phyloP scores from a whole-genome alignment of 1,140 invertebrate species.

The Eumaeus atala region DNA sequence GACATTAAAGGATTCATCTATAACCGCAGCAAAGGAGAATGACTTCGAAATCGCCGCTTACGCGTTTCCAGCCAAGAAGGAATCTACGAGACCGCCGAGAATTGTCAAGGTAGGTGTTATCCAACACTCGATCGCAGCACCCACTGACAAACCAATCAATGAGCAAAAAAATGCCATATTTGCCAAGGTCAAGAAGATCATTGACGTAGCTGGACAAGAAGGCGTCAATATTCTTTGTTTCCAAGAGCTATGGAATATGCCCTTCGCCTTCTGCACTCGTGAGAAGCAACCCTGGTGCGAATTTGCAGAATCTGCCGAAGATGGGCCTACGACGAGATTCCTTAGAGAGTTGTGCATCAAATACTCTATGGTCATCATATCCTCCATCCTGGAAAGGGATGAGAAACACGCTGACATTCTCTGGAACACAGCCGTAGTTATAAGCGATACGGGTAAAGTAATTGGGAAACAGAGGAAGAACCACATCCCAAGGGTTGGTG shows the following conservation, averaged over 20 bases:
- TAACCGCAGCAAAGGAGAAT: slow-evolving; percentile 63
- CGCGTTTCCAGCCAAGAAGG: slow-evolving; percentile 77
- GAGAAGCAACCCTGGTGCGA: slow-evolving; percentile 98
- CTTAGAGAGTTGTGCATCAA: slow-evolving; percentile 86
- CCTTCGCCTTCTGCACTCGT: slow-evolving; percentile 98
- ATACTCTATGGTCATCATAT: slow-evolving; percentile 97
- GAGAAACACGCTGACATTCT: slow-evolving; percentile 89
- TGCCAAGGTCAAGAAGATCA: slow-evolving; percentile 85
- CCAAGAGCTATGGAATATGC: slow-evolving; percentile 99
- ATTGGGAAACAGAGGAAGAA: slow-evolving; percentile 98
- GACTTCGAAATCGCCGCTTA: slow-evolving; percentile 89
- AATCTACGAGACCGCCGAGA: slow-evolving; percentile 82
- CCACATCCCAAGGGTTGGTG: slow-evolving; percentile 97
- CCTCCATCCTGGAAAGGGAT: slow-evolving; percentile 96
- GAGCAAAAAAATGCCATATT: slow-evolving; percentile 89
- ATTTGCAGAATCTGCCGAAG: slow-evolving; percentile 94
- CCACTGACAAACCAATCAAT: slow-evolving; percentile 84
- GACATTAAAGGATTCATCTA: slow-evolving; percentile 49
- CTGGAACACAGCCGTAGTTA: slow-evolving; percentile 97
- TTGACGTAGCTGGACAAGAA: slow-evolving; percentile 85
- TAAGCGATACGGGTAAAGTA: slow-evolving; percentile 90
- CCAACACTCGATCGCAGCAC: slow-evolving; percentile 90
- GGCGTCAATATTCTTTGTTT: slow-evolving; percentile 95
- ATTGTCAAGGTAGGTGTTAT: slow-evolving; percentile 91
- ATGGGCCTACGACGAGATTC: slow-evolving; percentile 91